phyloP scores from a whole-genome alignment of 2,888 invertebrate species.

The Caenorhabditis imperialis region DNA sequence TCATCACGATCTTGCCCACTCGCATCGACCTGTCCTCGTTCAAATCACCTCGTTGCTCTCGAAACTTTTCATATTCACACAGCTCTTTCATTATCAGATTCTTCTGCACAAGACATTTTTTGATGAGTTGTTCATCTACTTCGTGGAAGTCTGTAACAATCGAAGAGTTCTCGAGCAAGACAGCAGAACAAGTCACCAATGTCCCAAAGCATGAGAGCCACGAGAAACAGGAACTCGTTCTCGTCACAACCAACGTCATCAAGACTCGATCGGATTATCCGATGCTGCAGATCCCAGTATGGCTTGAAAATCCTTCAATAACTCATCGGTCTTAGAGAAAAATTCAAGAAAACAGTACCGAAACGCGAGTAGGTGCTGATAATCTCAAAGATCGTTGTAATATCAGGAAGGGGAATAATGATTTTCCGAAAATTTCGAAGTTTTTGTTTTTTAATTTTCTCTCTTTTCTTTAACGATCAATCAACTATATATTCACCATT shows the following conservation, averaged over 20 bases:
- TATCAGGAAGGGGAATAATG: no score
- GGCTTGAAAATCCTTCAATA: constrained; percentile 9
- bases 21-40: neutral
- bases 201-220: constrained; percentile 7
- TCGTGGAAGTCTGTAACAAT: constrained; percentile 8
- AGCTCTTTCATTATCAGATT: neutral
- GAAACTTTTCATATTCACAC: constrained; percentile 4
- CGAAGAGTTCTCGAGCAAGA: no score
- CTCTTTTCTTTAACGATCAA: no score
- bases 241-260: neutral
- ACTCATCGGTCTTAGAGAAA: no score
- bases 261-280: constrained; percentile 3
- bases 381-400: neutral
- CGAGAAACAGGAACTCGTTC: constrained; percentile 6
- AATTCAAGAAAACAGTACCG: no score
- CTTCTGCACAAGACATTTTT: neutral
- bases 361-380: neutral
- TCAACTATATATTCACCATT: no score
- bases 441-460: no score
- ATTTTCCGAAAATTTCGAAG: no score
- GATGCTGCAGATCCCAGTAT: constrained; percentile 9
- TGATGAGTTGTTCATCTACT: neutral
- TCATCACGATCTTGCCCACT: constrained; percentile 5
- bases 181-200: no score
- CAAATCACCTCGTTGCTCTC: neutral